Conservation (phyloP, 2,797 vertebrate species). For the Pangasius krempfi region DNA sequence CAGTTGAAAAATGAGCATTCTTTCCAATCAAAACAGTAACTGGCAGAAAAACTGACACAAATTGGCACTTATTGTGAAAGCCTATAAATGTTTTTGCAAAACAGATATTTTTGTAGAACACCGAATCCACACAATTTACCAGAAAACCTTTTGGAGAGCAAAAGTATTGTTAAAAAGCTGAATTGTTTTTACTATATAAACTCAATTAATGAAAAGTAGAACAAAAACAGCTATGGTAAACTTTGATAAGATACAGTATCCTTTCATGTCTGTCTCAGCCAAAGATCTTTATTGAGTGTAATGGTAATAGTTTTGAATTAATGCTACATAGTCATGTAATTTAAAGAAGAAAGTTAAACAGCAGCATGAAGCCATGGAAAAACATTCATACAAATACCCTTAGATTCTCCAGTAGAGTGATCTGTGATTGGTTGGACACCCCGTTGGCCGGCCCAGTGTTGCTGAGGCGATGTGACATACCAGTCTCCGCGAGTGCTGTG, state of each 20-base stretch:
- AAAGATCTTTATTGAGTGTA: background rate
- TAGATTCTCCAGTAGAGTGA: slow-evolving; percentile 71
- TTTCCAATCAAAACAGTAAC: background rate
- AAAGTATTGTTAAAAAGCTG: background rate
- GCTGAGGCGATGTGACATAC: slow-evolving; percentile 73
- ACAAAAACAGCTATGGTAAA: background rate
- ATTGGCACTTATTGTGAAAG: background rate
- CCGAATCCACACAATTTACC: background rate
- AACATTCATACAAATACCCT: slow-evolving; percentile 71
- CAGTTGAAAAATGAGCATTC: background rate
- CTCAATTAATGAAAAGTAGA: background rate
- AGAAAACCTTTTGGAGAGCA: background rate
- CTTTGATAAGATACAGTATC: background rate
- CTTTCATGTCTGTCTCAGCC: background rate
- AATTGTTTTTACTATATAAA: background rate
- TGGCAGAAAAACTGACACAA: background rate
- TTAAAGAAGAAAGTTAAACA: background rate
- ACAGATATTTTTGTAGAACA: background rate
- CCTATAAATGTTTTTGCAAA: background rate
- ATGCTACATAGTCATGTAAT: background rate
- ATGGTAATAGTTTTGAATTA: background rate
- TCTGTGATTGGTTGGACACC: slow-evolving; percentile 67
- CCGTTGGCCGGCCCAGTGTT: slow-evolving; percentile 57
- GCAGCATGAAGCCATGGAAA: background rate
- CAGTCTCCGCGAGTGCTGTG: slow-evolving; percentile 78